A percentile compares a stretch with the other conserved stretches of the same genome.
Conservation (phyloP, 2,113 vertebrate species). For the Ivindomyrus marchei region DNA sequence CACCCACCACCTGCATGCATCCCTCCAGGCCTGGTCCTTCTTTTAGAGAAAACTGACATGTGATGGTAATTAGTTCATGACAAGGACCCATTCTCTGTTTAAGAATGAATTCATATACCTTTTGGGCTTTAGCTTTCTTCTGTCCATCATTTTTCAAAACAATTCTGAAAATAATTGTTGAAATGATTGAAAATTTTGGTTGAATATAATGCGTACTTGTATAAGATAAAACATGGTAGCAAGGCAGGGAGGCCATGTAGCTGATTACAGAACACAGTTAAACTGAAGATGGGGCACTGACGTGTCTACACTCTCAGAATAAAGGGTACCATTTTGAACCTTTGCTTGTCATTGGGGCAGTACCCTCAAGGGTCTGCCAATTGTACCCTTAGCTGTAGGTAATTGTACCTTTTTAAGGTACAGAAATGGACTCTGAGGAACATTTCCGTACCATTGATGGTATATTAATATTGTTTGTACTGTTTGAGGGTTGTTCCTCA, state of each 20-base stretch:
- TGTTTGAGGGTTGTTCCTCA: no score
- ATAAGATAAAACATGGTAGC: neutral
- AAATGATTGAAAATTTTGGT: neutral
- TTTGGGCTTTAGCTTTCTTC: neutral
- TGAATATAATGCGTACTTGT: neutral
- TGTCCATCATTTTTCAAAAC: neutral
- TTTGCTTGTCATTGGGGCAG: no score
- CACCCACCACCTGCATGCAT: neutral
- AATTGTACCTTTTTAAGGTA: no score
- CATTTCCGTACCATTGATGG: no score
- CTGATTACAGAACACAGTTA: neutral
- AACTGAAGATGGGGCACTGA: neutral
- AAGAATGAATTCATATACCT: neutral
- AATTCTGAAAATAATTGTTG: neutral
- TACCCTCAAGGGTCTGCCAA: no score
- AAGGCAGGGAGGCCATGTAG: neutral
- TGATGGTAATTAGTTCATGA: neutral
- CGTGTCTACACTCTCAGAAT: neutral
- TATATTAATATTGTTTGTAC: no score
- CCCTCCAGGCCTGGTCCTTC: neutral
- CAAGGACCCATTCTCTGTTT: neutral
- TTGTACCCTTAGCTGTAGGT: no score
- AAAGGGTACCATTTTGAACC: no score
- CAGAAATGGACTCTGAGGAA: no score
- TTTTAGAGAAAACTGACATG: neutral